Percentiles rank a stretch among this genome's conserved stretches.
Evolutionary conservation across 2,113 vertebrate species (phyloP).

Genomic region (Cisticola juncidis): DNA sequence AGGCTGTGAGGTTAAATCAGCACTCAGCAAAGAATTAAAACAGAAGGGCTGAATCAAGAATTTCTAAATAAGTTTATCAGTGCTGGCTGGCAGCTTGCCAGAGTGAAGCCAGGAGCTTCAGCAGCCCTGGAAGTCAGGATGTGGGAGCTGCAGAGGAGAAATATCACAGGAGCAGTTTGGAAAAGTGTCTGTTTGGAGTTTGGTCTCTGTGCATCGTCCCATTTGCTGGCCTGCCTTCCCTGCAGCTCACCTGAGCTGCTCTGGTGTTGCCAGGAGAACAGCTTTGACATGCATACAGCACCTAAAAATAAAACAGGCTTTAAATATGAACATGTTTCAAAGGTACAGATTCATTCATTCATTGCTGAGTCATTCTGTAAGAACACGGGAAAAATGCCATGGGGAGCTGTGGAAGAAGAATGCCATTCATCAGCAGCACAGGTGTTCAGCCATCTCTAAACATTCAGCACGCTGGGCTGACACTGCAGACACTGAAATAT

Average conservation of each 20-base stretch:
- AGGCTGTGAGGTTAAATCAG: background rate
- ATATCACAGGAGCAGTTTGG: slow-evolving; percentile 17
- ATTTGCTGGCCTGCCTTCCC: background rate
- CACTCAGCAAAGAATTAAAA: slow-evolving; percentile 25
- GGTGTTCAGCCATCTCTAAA: slow-evolving; percentile 2
- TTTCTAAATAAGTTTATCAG: slow-evolving; percentile 22
- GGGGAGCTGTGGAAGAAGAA: slow-evolving; percentile 8
- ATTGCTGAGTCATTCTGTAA: slow-evolving; percentile 21
- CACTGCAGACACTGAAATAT: background rate
- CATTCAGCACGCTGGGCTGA: background rate
- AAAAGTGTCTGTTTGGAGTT: slow-evolving; percentile 10
- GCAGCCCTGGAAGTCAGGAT: background rate
- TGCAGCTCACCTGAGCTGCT: slow-evolving; percentile 11
- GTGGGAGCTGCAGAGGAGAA: slow-evolving; percentile 38
- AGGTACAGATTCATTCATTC: background rate
- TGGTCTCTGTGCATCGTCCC: slow-evolving; percentile 27
- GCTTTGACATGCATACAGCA: background rate
- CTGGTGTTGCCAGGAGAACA: slow-evolving; percentile 3
- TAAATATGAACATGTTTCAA: background rate
- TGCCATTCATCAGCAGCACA: slow-evolving; percentile 33
- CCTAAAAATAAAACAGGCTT: slow-evolving; percentile 29
- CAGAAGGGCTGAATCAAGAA: background rate
- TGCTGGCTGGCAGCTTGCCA: slow-evolving; percentile 12
- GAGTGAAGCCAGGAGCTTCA: background rate
- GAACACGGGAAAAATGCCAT: background rate